Percentiles rank a stretch among this genome's conserved stretches.
These are phyloP conservation scores for Cheilosia vernalis DNA, from an alignment of 2,888 invertebrate genomes.

Conservation along the genomic window DNA sequence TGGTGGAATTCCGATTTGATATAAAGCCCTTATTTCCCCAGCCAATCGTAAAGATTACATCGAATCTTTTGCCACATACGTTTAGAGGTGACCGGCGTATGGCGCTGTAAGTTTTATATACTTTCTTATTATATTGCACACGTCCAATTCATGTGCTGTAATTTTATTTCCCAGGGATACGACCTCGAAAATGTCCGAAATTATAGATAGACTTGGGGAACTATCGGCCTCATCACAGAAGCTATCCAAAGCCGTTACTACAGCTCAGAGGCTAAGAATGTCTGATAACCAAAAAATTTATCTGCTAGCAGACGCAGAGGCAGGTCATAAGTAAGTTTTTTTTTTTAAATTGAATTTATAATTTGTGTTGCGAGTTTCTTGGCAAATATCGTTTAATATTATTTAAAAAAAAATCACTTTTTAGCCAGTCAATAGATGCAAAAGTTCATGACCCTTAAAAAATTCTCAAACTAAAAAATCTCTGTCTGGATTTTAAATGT, in stretches of 20 bases:
- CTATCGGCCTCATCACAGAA: slow-evolving; percentile 90
- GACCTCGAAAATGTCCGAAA: slow-evolving; percentile 85
- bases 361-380: too few species aligned
- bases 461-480: too few species aligned
- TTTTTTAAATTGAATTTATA: neutral
- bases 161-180: slow-evolving; percentile 82
- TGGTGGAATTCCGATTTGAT: slow-evolving; percentile 86
- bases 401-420: too few species aligned
- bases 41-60: slow-evolving; percentile 84
- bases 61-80: slow-evolving; percentile 84
- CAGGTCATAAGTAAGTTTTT: slow-evolving; percentile 85
- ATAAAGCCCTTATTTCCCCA: slow-evolving; percentile 84
- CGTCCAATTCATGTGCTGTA: neutral
- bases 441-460: too few species aligned
- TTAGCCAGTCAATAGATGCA: too few species aligned
- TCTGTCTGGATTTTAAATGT: too few species aligned
- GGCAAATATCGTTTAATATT: too few species aligned
- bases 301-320: slow-evolving; percentile 81
- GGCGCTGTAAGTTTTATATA: slow-evolving; percentile 82
- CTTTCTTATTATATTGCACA: neutral
- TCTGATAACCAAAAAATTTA: slow-evolving; percentile 83
- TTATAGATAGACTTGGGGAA: slow-evolving; percentile 89
- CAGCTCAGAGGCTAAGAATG: slow-evolving; percentile 87
- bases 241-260: slow-evolving; percentile 89
- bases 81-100: slow-evolving; percentile 85